Percentiles rank a stretch among this genome's conserved stretches.
Conservation (phyloP, 2,888 invertebrate genomes). For the Agrochola litura region DNA sequence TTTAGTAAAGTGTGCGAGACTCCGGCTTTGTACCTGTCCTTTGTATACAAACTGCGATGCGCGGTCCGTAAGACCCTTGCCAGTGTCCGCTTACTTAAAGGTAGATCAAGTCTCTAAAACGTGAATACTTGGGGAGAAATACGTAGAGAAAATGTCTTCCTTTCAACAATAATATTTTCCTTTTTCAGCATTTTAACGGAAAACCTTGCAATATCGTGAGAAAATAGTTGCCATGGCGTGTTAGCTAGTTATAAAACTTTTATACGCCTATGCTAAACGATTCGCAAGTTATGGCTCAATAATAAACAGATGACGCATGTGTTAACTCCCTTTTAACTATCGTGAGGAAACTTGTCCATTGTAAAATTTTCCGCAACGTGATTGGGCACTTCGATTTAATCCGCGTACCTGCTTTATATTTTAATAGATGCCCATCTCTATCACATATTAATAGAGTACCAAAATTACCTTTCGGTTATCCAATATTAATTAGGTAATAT, state of each 20-base stretch:
- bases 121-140: conserved; percentile 36
- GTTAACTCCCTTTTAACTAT: conserved; percentile 50
- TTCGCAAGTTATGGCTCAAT: conserved; percentile 57
- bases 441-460: conserved; percentile 4
- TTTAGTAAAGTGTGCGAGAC: conserved; percentile 48
- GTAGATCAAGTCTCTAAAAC: conserved; percentile 52
- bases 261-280: conserved; percentile 59
- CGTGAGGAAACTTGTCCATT: conserved; percentile 38
- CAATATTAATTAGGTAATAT: conserved; percentile 19
- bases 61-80: conserved; percentile 55
- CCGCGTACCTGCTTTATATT: conserved; percentile 9
- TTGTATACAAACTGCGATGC: conserved; percentile 51
- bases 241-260: conserved; percentile 50
- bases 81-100: conserved; percentile 57
- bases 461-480: not conserved
- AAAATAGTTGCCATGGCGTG: conserved; percentile 44
- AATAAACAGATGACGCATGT: conserved; percentile 63
- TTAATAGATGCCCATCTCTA: conserved; percentile 11
- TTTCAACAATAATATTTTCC: conserved; percentile 37
- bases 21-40: conserved; percentile 51
- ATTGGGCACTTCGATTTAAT: conserved; percentile 44
- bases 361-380: conserved; percentile 47
- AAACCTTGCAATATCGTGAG: conserved; percentile 22
- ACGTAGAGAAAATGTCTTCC: conserved; percentile 32
- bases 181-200: conserved; percentile 8